Base-by-base conservation (phyloP, 2,797 vertebrate species). In the Corythornis leucogaster region DNA sequence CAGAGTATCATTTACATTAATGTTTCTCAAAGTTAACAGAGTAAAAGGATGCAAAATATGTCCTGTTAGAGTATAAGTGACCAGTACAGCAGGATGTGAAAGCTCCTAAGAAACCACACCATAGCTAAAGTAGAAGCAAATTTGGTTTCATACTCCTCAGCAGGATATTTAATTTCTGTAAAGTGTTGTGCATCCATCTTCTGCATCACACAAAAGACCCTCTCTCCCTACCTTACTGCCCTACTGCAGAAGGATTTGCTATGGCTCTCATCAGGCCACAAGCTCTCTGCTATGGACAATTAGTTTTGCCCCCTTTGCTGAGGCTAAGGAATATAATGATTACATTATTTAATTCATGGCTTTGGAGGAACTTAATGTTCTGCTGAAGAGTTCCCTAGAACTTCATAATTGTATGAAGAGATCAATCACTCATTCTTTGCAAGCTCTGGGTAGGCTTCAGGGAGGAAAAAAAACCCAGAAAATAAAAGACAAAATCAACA, bases 401-500 rank as follows among this genome's bases (percentile, higher is more conserved):
- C 13, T 68, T 46, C 8, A 2, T 57, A 83, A 89, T 55, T 73
- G 43, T 45, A 73, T 15, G 12, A 84, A 59, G n/a, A 85, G 40
- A 87, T 93, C 67, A 92, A 89, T 79, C 71, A 40, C 5, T 79
- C 57, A 75, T 89, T 89, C 66, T 87, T 68, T 89, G 45, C 48
- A 75, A 85, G 30, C 35, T 77, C 55, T 75, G 48, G n/a, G 33
- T 83, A 85, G 74, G 69, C 46, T 89, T 89, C 1, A 1, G 73
- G 31, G 70, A 19, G 10, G 8, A 13, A 35, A 45, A 55, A 21
- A 40, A 31, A 15, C 13, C n/a, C 38, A 40, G 24, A 92, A 94
- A 95, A 88, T n/a, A 93, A 93, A 89, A 95, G 85, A 68, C 51
- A 92, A 95, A 93, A 92, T 85, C 92, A 93, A 70, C 90, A 89